Base-by-base conservation (phyloP, 2,797 vertebrate genomes). In the Mus minutoides region DNA sequence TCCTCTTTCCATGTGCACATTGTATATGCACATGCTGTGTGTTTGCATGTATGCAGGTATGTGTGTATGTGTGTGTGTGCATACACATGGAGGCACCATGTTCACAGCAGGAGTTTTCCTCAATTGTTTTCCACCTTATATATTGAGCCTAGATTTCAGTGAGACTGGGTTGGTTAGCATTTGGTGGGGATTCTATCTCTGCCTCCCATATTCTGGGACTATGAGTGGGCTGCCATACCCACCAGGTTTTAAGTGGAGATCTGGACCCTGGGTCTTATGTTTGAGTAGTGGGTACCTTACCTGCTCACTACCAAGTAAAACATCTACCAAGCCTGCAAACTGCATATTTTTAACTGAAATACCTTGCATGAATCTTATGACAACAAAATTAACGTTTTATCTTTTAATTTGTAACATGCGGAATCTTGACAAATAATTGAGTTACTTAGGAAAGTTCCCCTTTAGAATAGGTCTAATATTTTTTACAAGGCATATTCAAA, bases 371-470 rank as follows among this genome's bases (percentile, higher is more conserved):
- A 90, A 83, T 88, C 93, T 92, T 22, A 78, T 37, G 64, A 73
- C 60, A 83, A 69, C 19, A 22, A 92, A 26, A 37, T 87, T 76
- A 90, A 89, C 86, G 6, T 69, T 82, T 60, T 91, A 56, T 85
- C 49, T 93, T 91, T 84, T 76, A 94, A 90, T 94, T 84, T 92
- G 26, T 71, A 52, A 6, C 31, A 46, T 89, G 56, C 91, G 60
- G 80, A 86, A 93, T 79, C 60, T 97, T 89, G 49, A 56, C 43
- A 71, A 43, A 29, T 75, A 89, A 8, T 37, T 83, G 43, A 84
- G 34, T 22, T 52, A 73, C 73, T 73, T 75, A 93, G 90, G 49
- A 26, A 93, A 58, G n/a, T 37, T 64, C 29, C 62, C 82, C 49
- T 29, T 79, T 85, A 64, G 67, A 88, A 62, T 37, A 83, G 49